Evolutionary conservation across 2,113 vertebrate genomes (phyloP), one percentile per base, ranked within the genome.

Genomic region (Ascaphus truei): DNA sequence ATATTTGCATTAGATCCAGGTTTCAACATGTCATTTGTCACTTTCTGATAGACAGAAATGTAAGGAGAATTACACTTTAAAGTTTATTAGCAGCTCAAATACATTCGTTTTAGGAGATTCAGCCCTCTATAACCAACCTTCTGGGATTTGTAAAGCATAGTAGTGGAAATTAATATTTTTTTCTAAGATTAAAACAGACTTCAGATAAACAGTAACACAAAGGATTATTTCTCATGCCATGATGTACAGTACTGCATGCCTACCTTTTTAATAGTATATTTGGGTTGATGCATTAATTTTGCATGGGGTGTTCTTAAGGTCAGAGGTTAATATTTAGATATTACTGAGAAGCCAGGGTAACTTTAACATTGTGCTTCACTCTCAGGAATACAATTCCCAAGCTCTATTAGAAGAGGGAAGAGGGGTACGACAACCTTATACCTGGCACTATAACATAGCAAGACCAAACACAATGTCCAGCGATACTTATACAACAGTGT

Each of bases 1-100:
- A 84, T 80, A 88, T 89, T 87, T 90, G 84, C 86, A 89, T 83
- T 64, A 79, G 77, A 82, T 88, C 86, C 82, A 84, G 84, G 77
- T 78, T 85, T 85, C 75, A 79, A 76, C 77, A 72, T 80, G 81
- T 84, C 84, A 77, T 88, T 86, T 81, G 80, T 87, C 81, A 85
- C 78, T 88, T 87, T 83, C 68, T 76, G 78, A 89, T 86, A 88
- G 84, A 86, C 85, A 87, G 83, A 86, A 71, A 83, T 86, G 90
- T 89, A 85, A 80, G 79, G 82, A 88, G 81, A 89, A 89, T 89
- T 89, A 88, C n/a, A 82, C 80, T 75, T 77, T 75, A 83, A 83
- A 62, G 71, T 79, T 83, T 82, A 84, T 73, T 74, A 88, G 84
- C 81, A 86, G 84, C 77, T 86, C 85, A 82, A 89, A 85, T 81